phyloP scores from a whole-genome alignment of 2,797 vertebrate species.

The Rhinogobio ventralis region DNA sequence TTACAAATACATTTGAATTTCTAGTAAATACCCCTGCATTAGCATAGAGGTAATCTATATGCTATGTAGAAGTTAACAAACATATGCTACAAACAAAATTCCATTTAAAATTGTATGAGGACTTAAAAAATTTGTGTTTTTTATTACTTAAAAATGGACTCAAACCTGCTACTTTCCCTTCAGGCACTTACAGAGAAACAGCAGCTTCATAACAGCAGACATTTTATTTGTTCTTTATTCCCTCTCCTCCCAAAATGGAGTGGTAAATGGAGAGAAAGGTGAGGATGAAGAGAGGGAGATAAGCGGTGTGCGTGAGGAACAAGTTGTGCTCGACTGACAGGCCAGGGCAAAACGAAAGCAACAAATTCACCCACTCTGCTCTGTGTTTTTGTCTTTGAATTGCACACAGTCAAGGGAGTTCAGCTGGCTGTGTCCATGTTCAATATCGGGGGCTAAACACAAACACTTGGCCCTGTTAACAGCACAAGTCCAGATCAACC shows the following conservation, averaged over 20 bases:
- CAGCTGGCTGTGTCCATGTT: background rate
- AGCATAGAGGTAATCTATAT: background rate
- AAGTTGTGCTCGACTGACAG: conserved; percentile 15
- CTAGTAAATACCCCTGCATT: background rate
- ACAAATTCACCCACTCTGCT: background rate
- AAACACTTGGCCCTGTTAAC: conserved; percentile 37
- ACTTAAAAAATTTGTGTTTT: background rate
- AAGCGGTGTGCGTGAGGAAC: background rate
- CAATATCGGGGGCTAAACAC: conserved; percentile 27
- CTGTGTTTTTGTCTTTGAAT: conserved; percentile 8
- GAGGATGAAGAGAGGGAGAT: conserved; percentile 22
- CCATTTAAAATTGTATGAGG: background rate
- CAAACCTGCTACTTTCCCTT: conserved; percentile 21
- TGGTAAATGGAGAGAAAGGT: conserved; percentile 8
- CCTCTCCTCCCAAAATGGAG: conserved; percentile 22
- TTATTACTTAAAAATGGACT: background rate
- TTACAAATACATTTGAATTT: background rate
- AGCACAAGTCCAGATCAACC: conserved; percentile 22
- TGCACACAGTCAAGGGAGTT: background rate
- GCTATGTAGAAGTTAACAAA: background rate
- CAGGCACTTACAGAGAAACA: conserved; percentile 43
- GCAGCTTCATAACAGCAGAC: conserved; percentile 38
- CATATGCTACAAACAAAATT: background rate
- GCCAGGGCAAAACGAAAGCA: conserved; percentile 2
- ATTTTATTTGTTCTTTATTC: conserved; percentile 38